Conservation (phyloP, 1,140 invertebrate species). For the Drosophila bocki region DNA sequence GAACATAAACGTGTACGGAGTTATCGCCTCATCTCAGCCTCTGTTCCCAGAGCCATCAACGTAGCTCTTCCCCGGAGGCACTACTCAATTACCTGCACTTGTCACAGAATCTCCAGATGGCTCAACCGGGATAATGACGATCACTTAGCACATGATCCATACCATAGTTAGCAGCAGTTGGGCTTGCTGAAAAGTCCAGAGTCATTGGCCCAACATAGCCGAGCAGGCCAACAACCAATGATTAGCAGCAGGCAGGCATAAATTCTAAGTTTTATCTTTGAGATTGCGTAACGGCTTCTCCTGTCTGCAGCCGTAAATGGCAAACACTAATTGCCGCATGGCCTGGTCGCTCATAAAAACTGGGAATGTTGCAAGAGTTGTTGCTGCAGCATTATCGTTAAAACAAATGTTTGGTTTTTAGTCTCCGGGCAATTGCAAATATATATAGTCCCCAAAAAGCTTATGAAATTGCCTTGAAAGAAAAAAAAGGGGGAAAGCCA, state of each 20-base stretch:
- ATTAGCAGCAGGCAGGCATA: constrained; percentile 26
- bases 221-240: constrained; percentile 3
- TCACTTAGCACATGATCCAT: constrained; percentile 46
- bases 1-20: constrained; percentile 24
- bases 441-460: constrained; percentile 26
- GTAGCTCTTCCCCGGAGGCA: constrained; percentile 29
- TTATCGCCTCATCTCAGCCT: constrained; percentile 29
- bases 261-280: constrained; percentile 38
- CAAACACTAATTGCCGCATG: constrained; percentile 35
- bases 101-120: constrained; percentile 39
- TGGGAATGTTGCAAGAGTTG: constrained; percentile 27
- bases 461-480: constrained; percentile 3
- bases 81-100: constrained; percentile 43
- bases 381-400: constrained; percentile 28
- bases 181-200: constrained; percentile 4
- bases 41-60: constrained; percentile 29
- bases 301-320: constrained; percentile 16
- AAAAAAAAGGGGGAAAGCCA: constrained; percentile 34
- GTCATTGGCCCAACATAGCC: constrained; percentile 19
- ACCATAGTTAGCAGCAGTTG: constrained; percentile 18
- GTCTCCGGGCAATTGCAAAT: constrained; percentile 30
- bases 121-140: constrained; percentile 37
- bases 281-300: constrained; percentile 39
- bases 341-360: constrained; percentile 24
- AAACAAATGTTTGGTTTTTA: constrained; percentile 35